Conservation (phyloP, 1,140 invertebrate species). For the Neodiprion pinetum region DNA sequence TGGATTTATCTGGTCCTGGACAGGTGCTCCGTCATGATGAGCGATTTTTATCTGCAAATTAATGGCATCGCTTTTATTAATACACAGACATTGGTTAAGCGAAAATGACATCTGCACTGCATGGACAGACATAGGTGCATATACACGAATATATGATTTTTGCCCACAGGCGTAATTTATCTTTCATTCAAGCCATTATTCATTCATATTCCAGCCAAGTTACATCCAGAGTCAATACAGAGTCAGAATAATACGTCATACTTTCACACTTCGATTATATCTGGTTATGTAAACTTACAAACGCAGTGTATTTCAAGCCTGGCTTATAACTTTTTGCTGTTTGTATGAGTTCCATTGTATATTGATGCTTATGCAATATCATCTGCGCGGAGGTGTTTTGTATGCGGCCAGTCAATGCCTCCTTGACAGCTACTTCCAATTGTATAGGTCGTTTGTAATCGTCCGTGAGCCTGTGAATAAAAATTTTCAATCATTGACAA, state of each 20-base stretch:
- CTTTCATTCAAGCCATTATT: constrained; percentile 15
- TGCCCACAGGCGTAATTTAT: constrained; percentile 18
- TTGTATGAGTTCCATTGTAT: constrained; percentile 83
- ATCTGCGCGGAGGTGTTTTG: constrained; percentile 81
- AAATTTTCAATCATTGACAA: constrained; percentile 10
- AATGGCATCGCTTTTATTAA: constrained; percentile 9
- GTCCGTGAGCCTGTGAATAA: constrained; percentile 66
- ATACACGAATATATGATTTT: neutral
- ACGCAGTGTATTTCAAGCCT: constrained; percentile 81
- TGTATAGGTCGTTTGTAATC: constrained; percentile 78
- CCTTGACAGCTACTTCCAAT: constrained; percentile 82
- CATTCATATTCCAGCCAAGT: neutral
- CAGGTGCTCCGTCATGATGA: constrained; percentile 77
- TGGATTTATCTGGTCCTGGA: constrained; percentile 69
- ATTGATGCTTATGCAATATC: constrained; percentile 80
- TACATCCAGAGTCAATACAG: too few species aligned
- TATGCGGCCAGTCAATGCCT: constrained; percentile 78
- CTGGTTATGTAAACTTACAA: constrained; percentile 65
- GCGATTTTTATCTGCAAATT: constrained; percentile 70
- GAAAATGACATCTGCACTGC: neutral
- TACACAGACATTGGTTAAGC: neutral
- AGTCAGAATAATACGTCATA: too few species aligned
- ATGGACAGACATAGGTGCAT: neutral
- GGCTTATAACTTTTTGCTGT: constrained; percentile 88
- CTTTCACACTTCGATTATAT: neutral